Evolutionary conservation across 2,113 vertebrate genomes (phyloP).

Genomic region (Callocephalon fimbriatum): DNA sequence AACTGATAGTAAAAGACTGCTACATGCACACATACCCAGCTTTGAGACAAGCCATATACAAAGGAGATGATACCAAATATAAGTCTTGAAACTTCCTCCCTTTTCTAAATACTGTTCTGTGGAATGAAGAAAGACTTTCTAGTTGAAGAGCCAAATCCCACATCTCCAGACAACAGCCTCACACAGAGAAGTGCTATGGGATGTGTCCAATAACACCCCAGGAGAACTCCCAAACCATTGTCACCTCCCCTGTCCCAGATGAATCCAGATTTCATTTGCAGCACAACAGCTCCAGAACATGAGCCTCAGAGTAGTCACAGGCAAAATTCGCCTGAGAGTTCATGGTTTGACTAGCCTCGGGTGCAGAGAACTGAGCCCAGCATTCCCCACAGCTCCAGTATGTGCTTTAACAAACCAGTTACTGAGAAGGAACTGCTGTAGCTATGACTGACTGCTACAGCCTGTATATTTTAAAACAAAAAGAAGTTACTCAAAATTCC

Average conservation of each 20-base stretch:
- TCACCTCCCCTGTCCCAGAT: background rate
- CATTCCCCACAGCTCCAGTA: background rate
- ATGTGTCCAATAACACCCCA: background rate
- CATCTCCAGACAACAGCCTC: background rate
- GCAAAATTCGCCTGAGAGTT: background rate
- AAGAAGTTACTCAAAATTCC: background rate
- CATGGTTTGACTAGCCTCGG: background rate
- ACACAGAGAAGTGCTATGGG: background rate
- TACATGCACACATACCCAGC: fast-evolving
- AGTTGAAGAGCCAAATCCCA: background rate
- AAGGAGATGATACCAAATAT: background rate
- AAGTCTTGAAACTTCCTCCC: background rate
- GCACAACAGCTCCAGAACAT: background rate
- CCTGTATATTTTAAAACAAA: background rate
- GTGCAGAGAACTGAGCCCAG: background rate
- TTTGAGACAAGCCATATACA: background rate
- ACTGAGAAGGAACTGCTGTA: background rate
- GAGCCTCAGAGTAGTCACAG: background rate
- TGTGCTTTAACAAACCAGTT: background rate
- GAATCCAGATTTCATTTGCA: background rate
- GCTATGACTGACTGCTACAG: background rate
- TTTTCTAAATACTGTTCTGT: background rate
- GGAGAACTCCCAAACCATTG: background rate
- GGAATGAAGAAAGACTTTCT: background rate
- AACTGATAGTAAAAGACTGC: background rate